phyloP scores from a whole-genome alignment of 23 tunicate species.

The Ascidia mentula region DNA sequence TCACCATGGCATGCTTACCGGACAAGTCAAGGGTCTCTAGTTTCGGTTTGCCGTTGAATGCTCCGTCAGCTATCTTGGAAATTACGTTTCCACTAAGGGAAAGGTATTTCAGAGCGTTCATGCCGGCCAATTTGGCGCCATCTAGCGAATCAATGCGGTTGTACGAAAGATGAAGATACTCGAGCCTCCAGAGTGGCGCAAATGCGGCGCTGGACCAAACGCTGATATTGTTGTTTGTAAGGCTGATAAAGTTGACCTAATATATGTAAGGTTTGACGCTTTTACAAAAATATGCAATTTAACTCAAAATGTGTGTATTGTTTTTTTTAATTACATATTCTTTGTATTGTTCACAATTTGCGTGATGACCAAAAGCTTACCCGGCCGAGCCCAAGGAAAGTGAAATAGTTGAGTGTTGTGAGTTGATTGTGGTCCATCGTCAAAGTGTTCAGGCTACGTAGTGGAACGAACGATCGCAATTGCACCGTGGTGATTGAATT shows the following conservation, averaged over 20 bases:
- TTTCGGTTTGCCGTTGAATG: slow-evolving; percentile 39
- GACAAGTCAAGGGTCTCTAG: slow-evolving; percentile 41
- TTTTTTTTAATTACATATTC: not conserved
- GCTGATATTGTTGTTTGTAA: slow-evolving; percentile 41
- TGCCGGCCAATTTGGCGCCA: slow-evolving; percentile 53
- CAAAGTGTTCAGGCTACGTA: slow-evolving; percentile 16
- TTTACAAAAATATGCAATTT: not conserved
- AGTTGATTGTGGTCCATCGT: slow-evolving; percentile 14
- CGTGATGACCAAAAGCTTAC: not conserved
- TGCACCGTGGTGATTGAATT: slow-evolving; percentile 20
- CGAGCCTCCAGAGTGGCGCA: slow-evolving; percentile 35
- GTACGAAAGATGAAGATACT: slow-evolving; percentile 22
- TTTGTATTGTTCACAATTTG: not conserved
- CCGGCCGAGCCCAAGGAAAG: slow-evolving; percentile 28
- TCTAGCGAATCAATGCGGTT: slow-evolving; percentile 37
- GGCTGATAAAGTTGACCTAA: slow-evolving; percentile 5
- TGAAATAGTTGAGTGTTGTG: slow-evolving; percentile 22
- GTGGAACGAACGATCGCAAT: slow-evolving; percentile 23
- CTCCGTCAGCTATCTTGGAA: slow-evolving; percentile 22
- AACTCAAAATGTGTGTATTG: not conserved
- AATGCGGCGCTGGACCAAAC: slow-evolving; percentile 27
- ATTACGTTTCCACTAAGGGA: slow-evolving; percentile 25
- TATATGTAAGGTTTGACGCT: not conserved
- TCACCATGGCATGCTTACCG: slow-evolving; percentile 8
- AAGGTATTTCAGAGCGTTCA: slow-evolving; percentile 9